These are phyloP conservation scores for Brachypterus glaber DNA, from an alignment of 2,888 invertebrate genomes.

Conservation along the genomic window DNA sequence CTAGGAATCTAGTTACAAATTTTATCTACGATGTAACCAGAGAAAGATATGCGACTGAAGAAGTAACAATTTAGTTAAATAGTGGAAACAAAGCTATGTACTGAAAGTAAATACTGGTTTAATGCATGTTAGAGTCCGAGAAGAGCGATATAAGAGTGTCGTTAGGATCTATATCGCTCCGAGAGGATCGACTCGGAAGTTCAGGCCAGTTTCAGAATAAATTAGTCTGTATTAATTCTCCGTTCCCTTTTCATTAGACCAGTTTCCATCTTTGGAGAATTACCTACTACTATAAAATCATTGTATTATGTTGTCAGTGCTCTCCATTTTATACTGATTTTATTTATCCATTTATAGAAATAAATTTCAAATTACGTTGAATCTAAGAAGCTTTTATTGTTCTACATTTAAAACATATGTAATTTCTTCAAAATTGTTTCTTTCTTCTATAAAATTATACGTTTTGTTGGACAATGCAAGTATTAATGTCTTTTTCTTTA, in stretches of 20 bases:
- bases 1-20: constrained; percentile 1
- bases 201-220: constrained; percentile 34
- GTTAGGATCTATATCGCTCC: constrained; percentile 34
- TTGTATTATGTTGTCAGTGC: no score
- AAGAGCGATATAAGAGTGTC: constrained; percentile 36
- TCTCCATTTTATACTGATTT: no score
- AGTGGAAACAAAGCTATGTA: constrained; percentile 16
- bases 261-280: constrained; percentile 26
- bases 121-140: constrained; percentile 28
- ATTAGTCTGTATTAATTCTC: constrained; percentile 34
- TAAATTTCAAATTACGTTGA: no score
- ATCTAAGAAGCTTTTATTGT: no score
- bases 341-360: no score
- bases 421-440: no score
- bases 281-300: no score
- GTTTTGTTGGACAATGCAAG: no score
- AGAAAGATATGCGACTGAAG: constrained; percentile 11
- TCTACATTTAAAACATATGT: no score
- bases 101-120: constrained; percentile 15
- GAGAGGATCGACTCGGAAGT: constrained; percentile 35
- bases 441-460: no score
- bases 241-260: constrained; percentile 25
- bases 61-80: constrained; percentile 19
- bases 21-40: constrained; percentile 1
- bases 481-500: no score